Conservation (phyloP, 2,797 vertebrate species). For the Enteromius anoplus region DNA sequence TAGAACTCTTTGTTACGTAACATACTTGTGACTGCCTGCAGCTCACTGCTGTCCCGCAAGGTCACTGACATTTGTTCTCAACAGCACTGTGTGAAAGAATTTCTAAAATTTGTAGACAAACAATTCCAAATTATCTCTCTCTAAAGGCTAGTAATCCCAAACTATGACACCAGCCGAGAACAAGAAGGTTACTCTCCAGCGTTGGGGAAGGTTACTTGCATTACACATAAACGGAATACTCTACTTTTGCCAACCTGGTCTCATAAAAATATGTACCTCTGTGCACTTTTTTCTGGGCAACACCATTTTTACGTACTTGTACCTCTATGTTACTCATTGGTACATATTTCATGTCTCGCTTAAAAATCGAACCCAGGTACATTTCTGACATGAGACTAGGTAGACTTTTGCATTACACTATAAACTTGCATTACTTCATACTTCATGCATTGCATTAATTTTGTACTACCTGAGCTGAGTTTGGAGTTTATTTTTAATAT, state of each 20-base stretch:
- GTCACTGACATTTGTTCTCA: conserved; percentile 26
- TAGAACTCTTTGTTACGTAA: conserved; percentile 23
- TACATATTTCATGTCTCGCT: too few species aligned
- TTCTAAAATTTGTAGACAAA: conserved; percentile 3
- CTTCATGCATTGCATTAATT: neutral
- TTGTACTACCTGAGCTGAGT: neutral
- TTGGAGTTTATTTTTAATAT: neutral
- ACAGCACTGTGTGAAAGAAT: conserved; percentile 14
- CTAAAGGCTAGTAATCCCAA: conserved; percentile 3
- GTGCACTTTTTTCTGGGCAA: too few species aligned
- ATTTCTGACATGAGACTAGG: too few species aligned
- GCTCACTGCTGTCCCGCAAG: conserved; percentile 12
- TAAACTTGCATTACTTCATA: neutral
- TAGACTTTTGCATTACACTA: too few species aligned
- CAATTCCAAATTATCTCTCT: conserved; percentile 1
- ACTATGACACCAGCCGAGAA: neutral
- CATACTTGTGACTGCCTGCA: neutral
- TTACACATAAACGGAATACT: neutral
- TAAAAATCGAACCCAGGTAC: too few species aligned
- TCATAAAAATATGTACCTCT: too few species aligned
- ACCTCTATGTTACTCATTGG: too few species aligned
- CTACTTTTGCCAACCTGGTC: too few species aligned
- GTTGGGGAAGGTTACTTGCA: neutral
- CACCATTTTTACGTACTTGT: too few species aligned
- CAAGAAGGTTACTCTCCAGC: neutral